A percentile compares a stretch with the other conserved stretches of the same genome.
phyloP scores from a whole-genome alignment of 2,888 invertebrate species.

The Phorcus lineatus region DNA sequence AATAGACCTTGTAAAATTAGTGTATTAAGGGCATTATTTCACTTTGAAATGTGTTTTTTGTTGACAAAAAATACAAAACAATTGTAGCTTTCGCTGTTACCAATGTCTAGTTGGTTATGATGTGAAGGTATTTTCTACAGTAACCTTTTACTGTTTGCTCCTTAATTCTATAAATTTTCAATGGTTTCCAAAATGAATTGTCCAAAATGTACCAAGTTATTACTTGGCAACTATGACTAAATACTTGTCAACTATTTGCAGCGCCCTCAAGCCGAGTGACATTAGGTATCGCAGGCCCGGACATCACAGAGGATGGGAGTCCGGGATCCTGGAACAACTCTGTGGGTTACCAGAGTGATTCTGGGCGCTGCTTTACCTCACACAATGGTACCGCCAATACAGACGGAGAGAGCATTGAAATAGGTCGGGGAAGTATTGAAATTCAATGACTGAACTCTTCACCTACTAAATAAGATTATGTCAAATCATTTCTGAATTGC shows the following conservation, averaged over 20 bases:
- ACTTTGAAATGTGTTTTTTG: too few species aligned
- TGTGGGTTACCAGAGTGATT: conserved; percentile 71
- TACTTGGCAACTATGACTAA: too few species aligned
- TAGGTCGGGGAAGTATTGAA: conserved; percentile 50
- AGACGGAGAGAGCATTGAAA: conserved; percentile 63
- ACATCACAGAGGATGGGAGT: conserved; percentile 68
- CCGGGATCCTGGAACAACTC: conserved; percentile 71
- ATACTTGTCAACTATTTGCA: conserved; percentile 30
- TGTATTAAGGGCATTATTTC: too few species aligned
- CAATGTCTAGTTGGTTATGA: too few species aligned
- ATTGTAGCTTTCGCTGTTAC: too few species aligned
- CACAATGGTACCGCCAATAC: conserved; percentile 66
- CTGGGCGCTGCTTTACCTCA: conserved; percentile 67
- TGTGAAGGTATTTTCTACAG: too few species aligned
- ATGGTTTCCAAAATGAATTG: not conserved
- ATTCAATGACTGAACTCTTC: too few species aligned
- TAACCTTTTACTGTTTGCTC: too few species aligned
- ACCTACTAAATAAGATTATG: not conserved
- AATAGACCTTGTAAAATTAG: too few species aligned
- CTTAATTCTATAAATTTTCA: too few species aligned
- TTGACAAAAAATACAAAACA: too few species aligned
- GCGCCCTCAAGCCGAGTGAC: conserved; percentile 65
- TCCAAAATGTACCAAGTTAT: not conserved
- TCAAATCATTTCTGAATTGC: not conserved
- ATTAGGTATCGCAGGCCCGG: conserved; percentile 70